Percentiles rank a stretch among this genome's conserved stretches.
phyloP scores from a whole-genome alignment of 2,888 invertebrate genomes.

The Mesochorus sp. region DNA sequence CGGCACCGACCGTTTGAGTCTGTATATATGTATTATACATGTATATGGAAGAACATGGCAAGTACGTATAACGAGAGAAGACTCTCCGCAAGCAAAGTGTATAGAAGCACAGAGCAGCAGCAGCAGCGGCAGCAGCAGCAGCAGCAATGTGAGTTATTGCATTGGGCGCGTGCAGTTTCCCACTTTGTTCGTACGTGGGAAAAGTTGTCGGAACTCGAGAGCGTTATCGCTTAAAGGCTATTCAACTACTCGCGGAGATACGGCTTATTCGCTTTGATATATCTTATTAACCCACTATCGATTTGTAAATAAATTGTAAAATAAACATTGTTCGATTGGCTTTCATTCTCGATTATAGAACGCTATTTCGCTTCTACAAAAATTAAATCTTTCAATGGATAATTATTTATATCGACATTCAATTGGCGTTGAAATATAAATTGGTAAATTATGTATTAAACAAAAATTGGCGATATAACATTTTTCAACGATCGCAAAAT shows the following conservation, averaged over 20 bases:
- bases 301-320: background rate
- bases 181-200: conserved; percentile 59
- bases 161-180: conserved; percentile 55
- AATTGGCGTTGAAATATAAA: too few species aligned
- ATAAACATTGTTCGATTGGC: too few species aligned
- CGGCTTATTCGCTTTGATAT: conserved; percentile 9
- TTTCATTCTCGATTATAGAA: too few species aligned
- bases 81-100: conserved; percentile 32
- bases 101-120: conserved; percentile 26
- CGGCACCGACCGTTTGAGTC: conserved; percentile 40
- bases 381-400: background rate
- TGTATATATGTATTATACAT: background rate
- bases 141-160: conserved; percentile 59
- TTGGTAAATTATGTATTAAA: too few species aligned
- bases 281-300: conserved; percentile 1
- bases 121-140: conserved; percentile 23
- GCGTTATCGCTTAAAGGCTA: background rate
- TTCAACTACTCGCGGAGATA: background rate
- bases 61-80: conserved; percentile 44
- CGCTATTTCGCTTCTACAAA: background rate
- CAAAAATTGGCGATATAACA: too few species aligned
- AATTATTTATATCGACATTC: too few species aligned
- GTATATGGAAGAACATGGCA: conserved; percentile 5
- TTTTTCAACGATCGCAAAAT: too few species aligned
- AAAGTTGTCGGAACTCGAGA: conserved; percentile 41